Conservation (phyloP, 2,113 vertebrate species). For the Hippocampus zosterae region DNA sequence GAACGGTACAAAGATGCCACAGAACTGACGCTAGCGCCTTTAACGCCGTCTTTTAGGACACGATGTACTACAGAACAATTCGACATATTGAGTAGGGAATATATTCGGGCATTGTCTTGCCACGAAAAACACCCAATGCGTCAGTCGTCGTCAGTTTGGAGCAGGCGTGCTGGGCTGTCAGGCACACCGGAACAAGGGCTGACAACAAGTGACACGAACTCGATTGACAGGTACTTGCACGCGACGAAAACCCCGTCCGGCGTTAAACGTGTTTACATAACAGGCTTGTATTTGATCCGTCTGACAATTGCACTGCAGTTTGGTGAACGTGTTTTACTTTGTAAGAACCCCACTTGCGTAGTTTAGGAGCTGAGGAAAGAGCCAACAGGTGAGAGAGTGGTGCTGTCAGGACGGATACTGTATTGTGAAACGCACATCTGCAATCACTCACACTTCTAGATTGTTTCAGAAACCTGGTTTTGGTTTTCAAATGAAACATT, state of each 20-base stretch:
- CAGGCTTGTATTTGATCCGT: too few species aligned
- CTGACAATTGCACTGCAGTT: neutral
- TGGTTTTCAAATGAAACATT: too few species aligned
- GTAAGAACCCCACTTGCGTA: neutral
- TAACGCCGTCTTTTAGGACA: neutral
- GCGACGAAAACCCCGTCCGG: neutral
- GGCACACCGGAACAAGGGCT: constrained; percentile 25
- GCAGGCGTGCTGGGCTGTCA: neutral
- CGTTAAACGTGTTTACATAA: neutral
- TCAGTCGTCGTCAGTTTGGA: constrained; percentile 4
- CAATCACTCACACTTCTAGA: too few species aligned
- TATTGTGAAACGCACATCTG: constrained; percentile 4
- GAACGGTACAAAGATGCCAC: constrained; percentile 28
- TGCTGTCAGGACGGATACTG: too few species aligned
- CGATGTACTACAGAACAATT: neutral
- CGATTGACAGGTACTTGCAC: constrained; percentile 53
- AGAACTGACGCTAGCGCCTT: constrained; percentile 28
- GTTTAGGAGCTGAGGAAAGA: neutral
- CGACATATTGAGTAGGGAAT: neutral
- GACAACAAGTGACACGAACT: constrained; percentile 25
- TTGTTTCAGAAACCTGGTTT: too few species aligned
- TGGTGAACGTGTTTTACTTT: neutral
- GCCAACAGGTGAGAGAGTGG: too few species aligned
- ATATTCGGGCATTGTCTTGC: neutral
- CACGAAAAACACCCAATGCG: neutral